Percentiles rank a stretch among this genome's conserved stretches.
Evolutionary conservation across 2,888 invertebrate species (phyloP).

Genomic region (Phortica magna): DNA sequence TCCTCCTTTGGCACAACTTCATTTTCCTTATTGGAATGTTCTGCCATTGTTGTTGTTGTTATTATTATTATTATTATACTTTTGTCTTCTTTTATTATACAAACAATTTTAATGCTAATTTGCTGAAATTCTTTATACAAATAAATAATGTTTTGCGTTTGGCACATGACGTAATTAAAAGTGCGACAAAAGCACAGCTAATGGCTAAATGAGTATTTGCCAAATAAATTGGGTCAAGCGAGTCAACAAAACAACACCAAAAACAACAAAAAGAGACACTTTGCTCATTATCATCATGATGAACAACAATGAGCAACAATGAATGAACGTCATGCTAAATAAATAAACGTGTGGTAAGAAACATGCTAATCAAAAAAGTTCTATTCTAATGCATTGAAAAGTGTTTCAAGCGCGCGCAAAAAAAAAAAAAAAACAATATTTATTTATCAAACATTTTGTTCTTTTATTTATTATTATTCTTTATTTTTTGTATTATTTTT

Average conservation of each 20-base stretch:
- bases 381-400: constrained; percentile 8
- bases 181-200: not conserved
- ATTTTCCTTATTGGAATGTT: not conserved
- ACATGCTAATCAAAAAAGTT: constrained; percentile 20
- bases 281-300: not conserved
- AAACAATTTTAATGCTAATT: not conserved
- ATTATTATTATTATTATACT: too few relatives aligned
- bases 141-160: not conserved
- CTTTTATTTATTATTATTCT: not conserved
- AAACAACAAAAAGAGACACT: not conserved
- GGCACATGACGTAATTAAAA: constrained; percentile 7
- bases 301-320: constrained; percentile 1
- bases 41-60: not conserved
- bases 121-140: not conserved
- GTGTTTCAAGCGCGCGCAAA: too few relatives aligned
- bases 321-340: constrained; percentile 51
- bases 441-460: not conserved
- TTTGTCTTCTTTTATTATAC: not conserved
- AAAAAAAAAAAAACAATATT: constrained; percentile 23
- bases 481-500: not conserved
- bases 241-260: constrained; percentile 16
- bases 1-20: not conserved
- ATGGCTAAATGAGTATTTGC: constrained; percentile 54
- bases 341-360: constrained; percentile 33
- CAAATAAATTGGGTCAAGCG: constrained; percentile 64